Evolutionary conservation across 1,140 invertebrate species (phyloP), one percentile per base, ranked within the genome.

Genomic region (Saccostrea glomerata): DNA sequence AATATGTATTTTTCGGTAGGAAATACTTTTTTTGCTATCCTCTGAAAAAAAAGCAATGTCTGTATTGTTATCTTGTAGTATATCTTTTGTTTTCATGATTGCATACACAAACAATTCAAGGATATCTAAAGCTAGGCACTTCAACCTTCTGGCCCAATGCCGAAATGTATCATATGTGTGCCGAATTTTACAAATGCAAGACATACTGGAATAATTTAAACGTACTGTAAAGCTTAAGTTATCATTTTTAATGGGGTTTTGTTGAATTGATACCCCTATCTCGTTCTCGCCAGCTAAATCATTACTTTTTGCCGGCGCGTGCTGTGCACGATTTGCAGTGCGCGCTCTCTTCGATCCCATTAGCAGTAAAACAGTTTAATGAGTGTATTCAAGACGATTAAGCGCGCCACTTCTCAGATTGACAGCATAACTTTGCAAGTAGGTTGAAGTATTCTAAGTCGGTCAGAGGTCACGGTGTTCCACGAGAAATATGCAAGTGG

Each of bases 151-250:
- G 70, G 70, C 25, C 1, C 13, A 36, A 15, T 36, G 70, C 70
- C 70, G 23, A 77, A 25, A 77, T 77, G 15, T 36, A 17, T 77
- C 70, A 77, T 36, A 11, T 77, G 25, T 77, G 70, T 77, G 25
- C 70, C 25, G 70, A 25, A 77, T 77, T 77, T 77, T 77, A 77
- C 70, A 77, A 30, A 77, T 77, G 30, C 70, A 36, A 77, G 70
- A 36, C 70, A 77, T 77, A 36, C 6, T 30, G 13, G 11, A 77
- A 36, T 36, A 25, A 77, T 77, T 36, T 77, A 25, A 7, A 30
- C 30, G 70, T 77, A 30, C 30, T 77, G 23, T 36, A 30, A 77
- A 77, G 23, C 70, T 77, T 13, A 77, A 77, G 70, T 11, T 77
- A 77, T 36, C 15, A 36, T 25, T 77, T 25, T 77, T 77, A 25